These are phyloP conservation scores for Canis aureus DNA, from an alignment of 2,113 vertebrate species.

Conservation along the genomic window DNA sequence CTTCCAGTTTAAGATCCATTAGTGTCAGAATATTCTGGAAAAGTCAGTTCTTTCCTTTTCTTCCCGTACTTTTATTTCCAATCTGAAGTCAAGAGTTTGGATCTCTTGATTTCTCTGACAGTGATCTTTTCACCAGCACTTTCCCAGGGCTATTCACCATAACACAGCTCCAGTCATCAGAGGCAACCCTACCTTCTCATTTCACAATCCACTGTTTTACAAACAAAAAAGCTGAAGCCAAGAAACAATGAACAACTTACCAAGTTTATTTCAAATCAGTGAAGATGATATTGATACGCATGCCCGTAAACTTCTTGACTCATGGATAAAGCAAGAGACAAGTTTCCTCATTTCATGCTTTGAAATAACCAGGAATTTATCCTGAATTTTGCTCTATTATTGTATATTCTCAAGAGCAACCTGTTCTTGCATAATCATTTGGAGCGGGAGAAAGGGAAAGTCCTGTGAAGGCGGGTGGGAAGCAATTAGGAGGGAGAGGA, in stretches of 20 bases:
- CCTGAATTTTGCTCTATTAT: slow-evolving; percentile 55
- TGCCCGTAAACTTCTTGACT: slow-evolving; percentile 52
- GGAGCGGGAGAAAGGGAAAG: slow-evolving; percentile 77
- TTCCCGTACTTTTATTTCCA: neutral
- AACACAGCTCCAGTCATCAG: neutral
- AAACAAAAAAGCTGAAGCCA: slow-evolving; percentile 52
- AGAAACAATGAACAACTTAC: slow-evolving; percentile 25
- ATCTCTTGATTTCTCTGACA: neutral
- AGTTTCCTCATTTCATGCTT: slow-evolving; percentile 47
- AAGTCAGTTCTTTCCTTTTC: neutral
- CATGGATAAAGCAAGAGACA: slow-evolving; percentile 28
- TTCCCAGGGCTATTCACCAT: neutral
- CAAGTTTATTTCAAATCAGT: slow-evolving; percentile 46
- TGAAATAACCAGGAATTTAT: slow-evolving; percentile 61
- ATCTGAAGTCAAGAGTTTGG: neutral
- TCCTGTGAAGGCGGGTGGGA: slow-evolving; percentile 34
- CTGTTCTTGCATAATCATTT: slow-evolving; percentile 68
- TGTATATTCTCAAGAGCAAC: neutral
- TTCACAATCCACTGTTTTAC: slow-evolving; percentile 66
- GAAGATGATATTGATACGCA: slow-evolving; percentile 50
- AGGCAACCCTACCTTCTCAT: slow-evolving; percentile 12
- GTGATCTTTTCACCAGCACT: neutral
- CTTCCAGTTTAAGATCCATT: neutral
- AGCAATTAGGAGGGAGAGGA: slow-evolving; percentile 26
- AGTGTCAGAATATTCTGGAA: neutral